Conservation (phyloP, 2,888 invertebrate species). For the Ectemnius continuus region DNA sequence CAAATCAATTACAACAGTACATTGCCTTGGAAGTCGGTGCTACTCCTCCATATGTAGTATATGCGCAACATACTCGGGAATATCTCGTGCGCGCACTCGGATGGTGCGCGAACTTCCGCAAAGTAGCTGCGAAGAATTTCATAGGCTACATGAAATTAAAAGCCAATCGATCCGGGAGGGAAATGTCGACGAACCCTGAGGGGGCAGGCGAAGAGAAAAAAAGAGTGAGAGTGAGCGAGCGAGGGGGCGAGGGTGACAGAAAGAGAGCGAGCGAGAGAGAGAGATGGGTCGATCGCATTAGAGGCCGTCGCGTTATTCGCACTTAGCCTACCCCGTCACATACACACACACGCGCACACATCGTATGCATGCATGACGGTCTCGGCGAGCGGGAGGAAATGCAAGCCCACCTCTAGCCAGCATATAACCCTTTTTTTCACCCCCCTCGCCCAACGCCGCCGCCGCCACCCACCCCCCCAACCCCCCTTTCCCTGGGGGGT, state of each 20-base stretch:
- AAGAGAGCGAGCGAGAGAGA: neutral
- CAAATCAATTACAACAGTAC: too few relatives aligned
- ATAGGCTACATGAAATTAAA: constrained; percentile 1
- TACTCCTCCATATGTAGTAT: too few relatives aligned
- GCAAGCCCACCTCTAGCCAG: neutral
- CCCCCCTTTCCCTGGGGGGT: too few relatives aligned
- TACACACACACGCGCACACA: neutral
- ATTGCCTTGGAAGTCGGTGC: too few relatives aligned
- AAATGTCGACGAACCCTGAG: constrained; percentile 4
- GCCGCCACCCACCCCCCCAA: too few relatives aligned
- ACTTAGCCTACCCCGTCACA: neutral
- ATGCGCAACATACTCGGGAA: neutral
- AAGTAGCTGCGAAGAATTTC: too few relatives aligned
- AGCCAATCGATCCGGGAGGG: neutral
- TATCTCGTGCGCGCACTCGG: constrained; percentile 13
- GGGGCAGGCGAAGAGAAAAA: neutral
- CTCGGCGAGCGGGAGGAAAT: constrained; percentile 3
- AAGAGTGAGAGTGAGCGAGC: neutral
- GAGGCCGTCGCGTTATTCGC: constrained; percentile 7
- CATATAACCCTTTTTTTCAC: constrained; percentile 1
- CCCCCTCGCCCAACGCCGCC: neutral
- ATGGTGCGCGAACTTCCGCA: too few relatives aligned
- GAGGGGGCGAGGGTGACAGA: too few relatives aligned
- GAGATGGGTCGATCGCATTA: constrained; percentile 6
- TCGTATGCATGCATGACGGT: too few relatives aligned